A percentile compares a stretch with the other conserved stretches of the same genome.
Conservation (phyloP, 2,888 invertebrate genomes). For the Noctua pronuba region DNA sequence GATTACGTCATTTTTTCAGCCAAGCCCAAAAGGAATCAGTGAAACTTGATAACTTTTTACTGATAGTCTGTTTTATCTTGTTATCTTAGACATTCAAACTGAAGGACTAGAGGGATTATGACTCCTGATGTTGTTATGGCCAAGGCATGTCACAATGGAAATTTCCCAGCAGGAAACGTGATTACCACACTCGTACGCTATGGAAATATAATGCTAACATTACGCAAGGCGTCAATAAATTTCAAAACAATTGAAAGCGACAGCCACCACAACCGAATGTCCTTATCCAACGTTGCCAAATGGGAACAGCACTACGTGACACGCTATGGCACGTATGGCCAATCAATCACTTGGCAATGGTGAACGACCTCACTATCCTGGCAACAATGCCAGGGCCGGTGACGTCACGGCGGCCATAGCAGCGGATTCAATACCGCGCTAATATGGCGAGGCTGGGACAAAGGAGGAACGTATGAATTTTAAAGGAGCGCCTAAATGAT, state of each 20-base stretch:
- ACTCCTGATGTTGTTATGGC: slow-evolving; percentile 9
- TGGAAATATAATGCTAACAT: slow-evolving; percentile 60
- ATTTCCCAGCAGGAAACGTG: slow-evolving; percentile 46
- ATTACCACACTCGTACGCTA: slow-evolving; percentile 50
- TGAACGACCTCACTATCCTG: slow-evolving; percentile 82
- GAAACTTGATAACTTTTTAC: neutral
- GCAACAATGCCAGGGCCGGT: slow-evolving; percentile 72
- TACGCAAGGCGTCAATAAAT: slow-evolving; percentile 65
- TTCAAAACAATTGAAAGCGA: slow-evolving; percentile 70
- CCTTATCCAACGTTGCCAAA: slow-evolving; percentile 70
- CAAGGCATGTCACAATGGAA: slow-evolving; percentile 28
- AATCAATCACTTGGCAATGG: slow-evolving; percentile 80
- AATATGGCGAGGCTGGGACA: slow-evolving; percentile 67
- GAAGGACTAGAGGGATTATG: neutral
- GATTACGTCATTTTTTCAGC: neutral
- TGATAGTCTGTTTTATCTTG: neutral
- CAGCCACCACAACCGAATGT: slow-evolving; percentile 66
- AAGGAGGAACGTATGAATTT: slow-evolving; percentile 60
- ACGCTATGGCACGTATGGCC: slow-evolving; percentile 73
- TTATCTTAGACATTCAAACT: neutral
- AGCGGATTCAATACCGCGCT: slow-evolving; percentile 66
- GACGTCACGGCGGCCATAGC: slow-evolving; percentile 72
- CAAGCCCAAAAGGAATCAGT: neutral
- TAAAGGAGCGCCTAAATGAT: slow-evolving; percentile 63
- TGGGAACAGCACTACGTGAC: slow-evolving; percentile 65